phyloP scores from a whole-genome alignment of 2,113 vertebrate genomes.

The Malurus melanocephalus region DNA sequence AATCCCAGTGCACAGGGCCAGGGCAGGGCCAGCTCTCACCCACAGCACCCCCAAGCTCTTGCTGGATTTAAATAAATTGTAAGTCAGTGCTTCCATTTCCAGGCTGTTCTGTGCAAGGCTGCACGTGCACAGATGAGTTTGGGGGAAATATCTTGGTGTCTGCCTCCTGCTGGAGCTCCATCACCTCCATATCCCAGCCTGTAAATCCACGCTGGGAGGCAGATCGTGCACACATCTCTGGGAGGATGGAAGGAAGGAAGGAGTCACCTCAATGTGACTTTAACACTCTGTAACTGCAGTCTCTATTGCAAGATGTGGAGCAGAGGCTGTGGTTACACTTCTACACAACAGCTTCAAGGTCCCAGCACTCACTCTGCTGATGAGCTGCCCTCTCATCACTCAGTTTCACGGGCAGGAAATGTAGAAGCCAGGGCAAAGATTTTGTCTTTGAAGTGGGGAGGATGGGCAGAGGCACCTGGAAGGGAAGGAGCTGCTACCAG shows the following conservation, averaged over 20 bases:
- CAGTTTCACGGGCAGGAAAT: neutral
- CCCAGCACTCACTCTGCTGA: neutral
- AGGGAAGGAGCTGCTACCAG: neutral
- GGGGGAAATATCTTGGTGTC: neutral
- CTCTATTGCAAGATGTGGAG: neutral
- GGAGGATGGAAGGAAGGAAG: neutral
- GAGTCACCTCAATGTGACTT: accelerated
- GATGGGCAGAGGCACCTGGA: neutral
- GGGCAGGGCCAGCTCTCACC: neutral
- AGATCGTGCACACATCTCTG: neutral
- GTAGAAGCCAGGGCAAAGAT: neutral
- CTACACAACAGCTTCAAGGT: neutral
- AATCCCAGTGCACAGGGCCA: neutral
- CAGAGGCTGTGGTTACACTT: neutral
- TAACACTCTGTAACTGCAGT: neutral
- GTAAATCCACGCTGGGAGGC: accelerated
- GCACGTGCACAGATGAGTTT: accelerated
- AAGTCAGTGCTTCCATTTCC: accelerated
- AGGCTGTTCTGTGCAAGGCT: neutral
- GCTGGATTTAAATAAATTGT: neutral
- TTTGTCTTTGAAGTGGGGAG: neutral
- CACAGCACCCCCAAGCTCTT: neutral
- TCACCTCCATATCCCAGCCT: neutral
- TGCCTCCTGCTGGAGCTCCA: neutral
- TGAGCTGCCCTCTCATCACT: neutral